These are phyloP conservation scores for Otolemur crassicaudatus DNA, from an alignment of 2,797 vertebrate genomes.

Conservation along the genomic window DNA sequence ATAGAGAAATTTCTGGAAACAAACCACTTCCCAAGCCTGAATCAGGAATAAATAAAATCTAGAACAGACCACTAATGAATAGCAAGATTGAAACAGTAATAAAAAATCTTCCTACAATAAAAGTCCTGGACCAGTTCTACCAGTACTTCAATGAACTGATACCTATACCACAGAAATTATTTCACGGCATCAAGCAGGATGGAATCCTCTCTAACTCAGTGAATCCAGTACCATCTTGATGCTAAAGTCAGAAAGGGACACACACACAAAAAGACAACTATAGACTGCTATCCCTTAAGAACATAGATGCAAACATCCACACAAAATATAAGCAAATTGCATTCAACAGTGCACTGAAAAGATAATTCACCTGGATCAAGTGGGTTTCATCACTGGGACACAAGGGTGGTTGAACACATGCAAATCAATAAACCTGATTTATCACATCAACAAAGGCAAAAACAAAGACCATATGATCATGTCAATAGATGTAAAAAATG, in stretches of 20 bases:
- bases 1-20: background rate
- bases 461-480: background rate
- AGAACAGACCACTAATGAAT: background rate
- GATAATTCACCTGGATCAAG: background rate
- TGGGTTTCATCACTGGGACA: background rate
- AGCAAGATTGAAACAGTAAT: background rate
- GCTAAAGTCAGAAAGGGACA: background rate
- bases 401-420: background rate
- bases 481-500: background rate
- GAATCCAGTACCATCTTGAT: background rate
- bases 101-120: background rate
- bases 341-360: background rate
- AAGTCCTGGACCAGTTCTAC: background rate
- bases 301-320: background rate
- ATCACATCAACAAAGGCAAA: background rate
- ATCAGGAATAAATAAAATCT: background rate
- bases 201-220: background rate
- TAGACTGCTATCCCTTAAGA: background rate
- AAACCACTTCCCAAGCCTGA: background rate
- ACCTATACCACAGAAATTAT: background rate
- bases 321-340: background rate
- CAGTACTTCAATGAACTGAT: background rate
- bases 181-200: background rate
- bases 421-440: background rate
- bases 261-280: background rate